Evolutionary conservation across 2,113 vertebrate genomes (phyloP).

Genomic region (Empidonax traillii): DNA sequence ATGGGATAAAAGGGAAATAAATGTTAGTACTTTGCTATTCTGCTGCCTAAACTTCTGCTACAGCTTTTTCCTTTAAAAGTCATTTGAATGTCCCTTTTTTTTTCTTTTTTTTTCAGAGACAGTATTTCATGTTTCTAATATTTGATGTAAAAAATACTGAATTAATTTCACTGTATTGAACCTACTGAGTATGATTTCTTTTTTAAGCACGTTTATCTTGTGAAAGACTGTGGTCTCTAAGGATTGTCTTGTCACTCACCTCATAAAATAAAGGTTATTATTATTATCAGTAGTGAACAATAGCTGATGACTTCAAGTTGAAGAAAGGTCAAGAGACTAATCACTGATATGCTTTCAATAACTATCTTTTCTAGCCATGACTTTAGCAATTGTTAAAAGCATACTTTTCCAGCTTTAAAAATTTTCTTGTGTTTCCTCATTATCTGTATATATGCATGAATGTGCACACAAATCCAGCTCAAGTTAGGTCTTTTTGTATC

Average conservation of each 20-base stretch:
- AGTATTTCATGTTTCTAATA: neutral
- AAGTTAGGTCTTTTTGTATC: neutral
- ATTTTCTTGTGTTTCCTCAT: neutral
- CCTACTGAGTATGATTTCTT: neutral
- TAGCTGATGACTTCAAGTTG: constrained; percentile 34
- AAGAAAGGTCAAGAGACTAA: constrained; percentile 61
- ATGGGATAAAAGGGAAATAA: neutral
- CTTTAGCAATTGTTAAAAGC: neutral
- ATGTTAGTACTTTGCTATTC: neutral
- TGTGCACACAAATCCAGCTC: neutral
- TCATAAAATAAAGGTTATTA: constrained; percentile 63
- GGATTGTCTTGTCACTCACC: constrained; percentile 38
- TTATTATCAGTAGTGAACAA: constrained; percentile 26
- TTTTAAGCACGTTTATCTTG: constrained; percentile 11
- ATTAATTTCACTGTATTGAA: constrained; percentile 25
- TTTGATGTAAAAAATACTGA: constrained; percentile 14
- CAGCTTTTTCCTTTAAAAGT: neutral
- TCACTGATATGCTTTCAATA: constrained; percentile 48
- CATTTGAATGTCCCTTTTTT: neutral
- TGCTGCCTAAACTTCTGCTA: neutral
- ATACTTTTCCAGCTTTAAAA: constrained; percentile 12
- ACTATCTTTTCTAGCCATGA: constrained; percentile 25
- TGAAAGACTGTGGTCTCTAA: constrained; percentile 9
- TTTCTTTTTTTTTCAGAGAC: neutral
- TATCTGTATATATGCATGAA: neutral